phyloP scores from a whole-genome alignment of 2,888 invertebrate genomes.

The Steinernema scapterisci region DNA sequence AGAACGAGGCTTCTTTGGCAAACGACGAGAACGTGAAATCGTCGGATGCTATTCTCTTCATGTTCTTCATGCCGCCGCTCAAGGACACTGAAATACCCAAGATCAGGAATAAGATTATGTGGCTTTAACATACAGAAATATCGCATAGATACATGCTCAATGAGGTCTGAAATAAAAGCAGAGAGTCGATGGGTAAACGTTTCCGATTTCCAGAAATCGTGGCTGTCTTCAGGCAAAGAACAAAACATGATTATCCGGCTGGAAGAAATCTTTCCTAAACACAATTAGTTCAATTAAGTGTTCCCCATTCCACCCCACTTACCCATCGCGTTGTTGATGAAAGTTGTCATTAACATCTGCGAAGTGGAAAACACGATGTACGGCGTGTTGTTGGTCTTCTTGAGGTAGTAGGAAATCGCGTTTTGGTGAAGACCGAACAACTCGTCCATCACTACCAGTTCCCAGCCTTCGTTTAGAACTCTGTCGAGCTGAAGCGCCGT shows the following conservation, averaged over 20 bases:
- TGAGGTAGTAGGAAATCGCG: slow-evolving; percentile 37
- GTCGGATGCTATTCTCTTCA: not conserved
- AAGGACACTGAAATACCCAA: not conserved
- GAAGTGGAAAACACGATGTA: slow-evolving; percentile 36
- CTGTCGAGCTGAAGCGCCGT: slow-evolving; percentile 30
- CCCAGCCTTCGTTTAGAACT: slow-evolving; percentile 44
- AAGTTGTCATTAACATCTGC: not conserved
- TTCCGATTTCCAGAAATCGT: slow-evolving; percentile 19
- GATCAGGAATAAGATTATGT: not conserved
- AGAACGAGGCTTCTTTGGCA: not conserved
- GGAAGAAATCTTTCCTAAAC: slow-evolving; percentile 34
- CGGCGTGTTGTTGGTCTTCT: slow-evolving; percentile 33
- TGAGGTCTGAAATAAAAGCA: not conserved
- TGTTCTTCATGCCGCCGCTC: not conserved
- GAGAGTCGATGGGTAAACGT: slow-evolving; percentile 22
- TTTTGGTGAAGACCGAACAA: slow-evolving; percentile 44
- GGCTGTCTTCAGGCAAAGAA: slow-evolving; percentile 32
- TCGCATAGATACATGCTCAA: slow-evolving; percentile 1
- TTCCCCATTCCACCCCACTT: no score
- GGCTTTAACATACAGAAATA: not conserved
- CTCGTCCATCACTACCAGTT: slow-evolving; percentile 47
- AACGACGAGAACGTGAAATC: not conserved
- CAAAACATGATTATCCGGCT: slow-evolving; percentile 31
- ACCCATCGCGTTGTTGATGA: slow-evolving; percentile 19
- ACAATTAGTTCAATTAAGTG: no score